Evolutionary conservation across 2,113 vertebrate species (phyloP).

Genomic region (Phodopus roborovskii): DNA sequence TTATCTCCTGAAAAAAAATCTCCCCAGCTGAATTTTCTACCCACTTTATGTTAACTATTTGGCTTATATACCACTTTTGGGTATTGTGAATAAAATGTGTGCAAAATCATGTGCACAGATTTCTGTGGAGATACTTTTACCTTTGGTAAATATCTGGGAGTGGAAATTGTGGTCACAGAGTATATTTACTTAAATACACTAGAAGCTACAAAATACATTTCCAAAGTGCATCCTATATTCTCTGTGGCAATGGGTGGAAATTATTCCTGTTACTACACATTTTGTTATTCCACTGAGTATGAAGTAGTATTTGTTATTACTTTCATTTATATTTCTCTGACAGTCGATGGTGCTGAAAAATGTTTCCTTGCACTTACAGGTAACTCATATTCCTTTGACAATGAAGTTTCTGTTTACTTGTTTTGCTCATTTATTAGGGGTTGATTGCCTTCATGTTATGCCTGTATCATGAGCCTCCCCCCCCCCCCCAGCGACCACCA

Average conservation of each 20-base stretch:
- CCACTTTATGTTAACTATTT: neutral
- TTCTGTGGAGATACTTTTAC: neutral
- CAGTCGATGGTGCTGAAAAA: neutral
- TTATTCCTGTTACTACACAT: neutral
- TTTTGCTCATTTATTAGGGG: conserved; percentile 4
- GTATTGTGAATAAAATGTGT: neutral
- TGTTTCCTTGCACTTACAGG: neutral
- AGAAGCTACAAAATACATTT: neutral
- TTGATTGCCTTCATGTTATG: neutral
- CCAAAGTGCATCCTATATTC: neutral
- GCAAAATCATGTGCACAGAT: neutral
- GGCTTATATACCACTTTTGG: neutral
- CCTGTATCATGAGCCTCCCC: no score
- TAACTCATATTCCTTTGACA: neutral
- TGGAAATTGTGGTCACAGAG: neutral
- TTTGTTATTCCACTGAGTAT: neutral
- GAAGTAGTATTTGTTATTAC: neutral
- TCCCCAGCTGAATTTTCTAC: neutral
- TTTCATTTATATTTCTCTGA: conserved; percentile 42
- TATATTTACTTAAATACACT: neutral
- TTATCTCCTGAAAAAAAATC: neutral
- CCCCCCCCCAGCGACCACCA: no score
- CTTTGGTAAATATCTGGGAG: neutral
- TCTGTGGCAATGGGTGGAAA: neutral
- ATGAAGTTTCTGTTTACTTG: neutral